These are phyloP conservation scores for Zophobas atratus DNA, from an alignment of 1,140 invertebrate species.

Conservation along the genomic window DNA sequence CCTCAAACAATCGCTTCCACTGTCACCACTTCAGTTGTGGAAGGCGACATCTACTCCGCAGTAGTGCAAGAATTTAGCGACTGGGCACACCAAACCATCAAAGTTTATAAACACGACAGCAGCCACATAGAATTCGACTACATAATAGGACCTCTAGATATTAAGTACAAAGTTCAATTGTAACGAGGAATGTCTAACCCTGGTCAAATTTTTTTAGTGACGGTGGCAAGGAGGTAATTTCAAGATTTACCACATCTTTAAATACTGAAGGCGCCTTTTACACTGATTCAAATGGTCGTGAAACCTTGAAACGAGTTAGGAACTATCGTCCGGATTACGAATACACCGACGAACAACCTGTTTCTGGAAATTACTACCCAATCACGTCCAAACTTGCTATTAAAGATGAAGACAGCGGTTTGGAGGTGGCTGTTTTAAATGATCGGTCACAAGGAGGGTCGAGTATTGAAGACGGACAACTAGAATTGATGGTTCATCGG, in stretches of 20 bases:
- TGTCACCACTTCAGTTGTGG: background rate
- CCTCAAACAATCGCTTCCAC: constrained; percentile 45
- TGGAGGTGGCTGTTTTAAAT: constrained; percentile 78
- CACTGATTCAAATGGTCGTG: constrained; percentile 95
- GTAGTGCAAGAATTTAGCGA: constrained; percentile 77
- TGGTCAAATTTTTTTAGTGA: constrained; percentile 71
- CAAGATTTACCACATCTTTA: constrained; percentile 78
- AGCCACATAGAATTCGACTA: constrained; percentile 89
- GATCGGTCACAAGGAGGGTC: constrained; percentile 91
- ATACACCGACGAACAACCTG: constrained; percentile 75
- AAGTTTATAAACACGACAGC: constrained; percentile 77
- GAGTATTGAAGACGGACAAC: constrained; percentile 80
- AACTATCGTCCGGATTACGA: constrained; percentile 85
- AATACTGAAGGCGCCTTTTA: constrained; percentile 82
- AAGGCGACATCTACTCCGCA: constrained; percentile 15
- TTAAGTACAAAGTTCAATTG: constrained; percentile 70
- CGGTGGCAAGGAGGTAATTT: constrained; percentile 87
- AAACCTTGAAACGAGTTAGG: constrained; percentile 82
- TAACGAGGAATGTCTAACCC: no score
- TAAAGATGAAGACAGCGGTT: constrained; percentile 69
- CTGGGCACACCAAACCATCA: constrained; percentile 86
- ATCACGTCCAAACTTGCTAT: constrained; percentile 87
- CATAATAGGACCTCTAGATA: constrained; percentile 92
- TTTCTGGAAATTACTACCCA: constrained; percentile 94
- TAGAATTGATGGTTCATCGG: constrained; percentile 86